Conservation (phyloP, 2,888 invertebrate genomes). For the Cataglyphis cursor region DNA sequence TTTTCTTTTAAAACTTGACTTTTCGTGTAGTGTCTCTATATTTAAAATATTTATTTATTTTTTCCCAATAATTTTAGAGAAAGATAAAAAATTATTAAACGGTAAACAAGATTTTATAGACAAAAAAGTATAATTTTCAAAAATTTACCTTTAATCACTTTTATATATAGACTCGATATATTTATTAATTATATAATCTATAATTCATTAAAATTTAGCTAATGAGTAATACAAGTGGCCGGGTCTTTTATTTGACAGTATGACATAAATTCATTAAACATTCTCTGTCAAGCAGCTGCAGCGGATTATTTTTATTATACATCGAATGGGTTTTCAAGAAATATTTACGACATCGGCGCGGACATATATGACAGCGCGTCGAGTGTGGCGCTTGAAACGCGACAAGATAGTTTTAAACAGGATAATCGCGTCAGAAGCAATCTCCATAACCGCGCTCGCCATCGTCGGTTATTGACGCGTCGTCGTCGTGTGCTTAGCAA, state of each 20-base stretch:
- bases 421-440: slow-evolving; percentile 68
- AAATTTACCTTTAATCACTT: neutral
- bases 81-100: neutral
- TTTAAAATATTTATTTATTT: neutral
- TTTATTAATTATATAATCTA: too few species aligned
- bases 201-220: slow-evolving; percentile 1
- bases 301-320: slow-evolving; percentile 6
- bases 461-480: slow-evolving; percentile 57
- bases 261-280: slow-evolving; percentile 27
- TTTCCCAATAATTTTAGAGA: neutral
- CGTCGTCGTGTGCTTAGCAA: slow-evolving; percentile 61
- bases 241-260: neutral
- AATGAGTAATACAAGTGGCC: neutral
- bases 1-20: neutral
- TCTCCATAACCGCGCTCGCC: slow-evolving; percentile 55
- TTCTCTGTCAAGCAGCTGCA: neutral
- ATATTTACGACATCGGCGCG: slow-evolving; percentile 29
- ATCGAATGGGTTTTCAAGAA: slow-evolving; percentile 32
- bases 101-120: neutral
- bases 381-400: slow-evolving; percentile 40
- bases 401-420: slow-evolving; percentile 43
- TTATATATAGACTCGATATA: neutral
- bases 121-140: neutral
- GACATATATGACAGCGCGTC: slow-evolving; percentile 31
- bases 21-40: neutral